Conservation (phyloP, 2,888 invertebrate genomes). For the Phania funesta region DNA sequence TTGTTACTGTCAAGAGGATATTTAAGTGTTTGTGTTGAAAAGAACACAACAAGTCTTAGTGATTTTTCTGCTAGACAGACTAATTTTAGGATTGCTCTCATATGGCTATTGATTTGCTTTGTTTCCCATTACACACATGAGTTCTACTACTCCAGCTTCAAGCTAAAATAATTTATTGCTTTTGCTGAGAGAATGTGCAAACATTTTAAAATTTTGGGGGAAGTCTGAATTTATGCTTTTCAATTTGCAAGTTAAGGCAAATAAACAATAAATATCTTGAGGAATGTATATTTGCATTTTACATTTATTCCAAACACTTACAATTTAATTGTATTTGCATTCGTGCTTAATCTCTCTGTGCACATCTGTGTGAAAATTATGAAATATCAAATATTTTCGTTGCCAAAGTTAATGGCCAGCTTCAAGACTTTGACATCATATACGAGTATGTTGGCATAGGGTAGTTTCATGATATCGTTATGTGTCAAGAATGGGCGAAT, state of each 20-base stretch:
- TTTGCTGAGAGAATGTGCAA: neutral
- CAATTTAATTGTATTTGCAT: slow-evolving; percentile 14
- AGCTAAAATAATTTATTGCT: slow-evolving; percentile 19
- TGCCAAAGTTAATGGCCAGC: slow-evolving; percentile 24
- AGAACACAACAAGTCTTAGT: too few relatives aligned
- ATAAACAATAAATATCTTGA: slow-evolving; percentile 33
- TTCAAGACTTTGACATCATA: neutral
- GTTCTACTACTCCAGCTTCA: neutral
- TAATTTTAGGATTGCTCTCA: neutral
- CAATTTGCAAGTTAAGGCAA: slow-evolving; percentile 28
- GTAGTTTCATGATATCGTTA: too few relatives aligned
- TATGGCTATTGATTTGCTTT: neutral
- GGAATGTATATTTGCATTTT: slow-evolving; percentile 39
- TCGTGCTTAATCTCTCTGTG: neutral
- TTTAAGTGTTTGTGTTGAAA: too few relatives aligned
- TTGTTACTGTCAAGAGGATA: too few relatives aligned
- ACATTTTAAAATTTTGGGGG: neutral
- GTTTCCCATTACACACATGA: neutral
- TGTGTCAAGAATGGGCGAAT: too few relatives aligned
- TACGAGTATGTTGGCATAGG: neutral
- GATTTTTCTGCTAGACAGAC: too few relatives aligned
- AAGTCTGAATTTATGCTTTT: slow-evolving; percentile 22
- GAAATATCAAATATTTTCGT: slow-evolving; percentile 32
- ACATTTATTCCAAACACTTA: slow-evolving; percentile 5
- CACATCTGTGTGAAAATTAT: slow-evolving; percentile 24